Evolutionary conservation across 2,888 invertebrate species (phyloP), one percentile per base, ranked within the genome.

Genomic region (Tinea semifulvella): DNA sequence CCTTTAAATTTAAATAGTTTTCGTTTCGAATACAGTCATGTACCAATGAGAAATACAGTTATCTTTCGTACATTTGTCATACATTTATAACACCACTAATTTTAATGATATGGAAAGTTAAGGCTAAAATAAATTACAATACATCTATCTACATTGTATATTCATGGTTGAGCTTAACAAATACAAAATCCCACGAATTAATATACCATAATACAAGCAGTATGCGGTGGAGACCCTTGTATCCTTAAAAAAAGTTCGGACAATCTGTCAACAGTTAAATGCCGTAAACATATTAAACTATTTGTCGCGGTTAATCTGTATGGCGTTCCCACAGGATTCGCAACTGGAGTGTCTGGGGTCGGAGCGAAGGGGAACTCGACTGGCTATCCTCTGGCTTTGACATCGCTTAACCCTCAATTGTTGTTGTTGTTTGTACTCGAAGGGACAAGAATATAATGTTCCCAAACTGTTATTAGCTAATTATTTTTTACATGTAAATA

Each of bases 241-340:
- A 7, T 8, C 8, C 28, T 11, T 3, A 36, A 36, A 36, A 44
- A 47, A 17, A 31, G 10, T 42, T 42, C 16, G 6, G 14, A 28
- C 27, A 50, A 47, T 50, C 44, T 72, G 74, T 68, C 69, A 42
- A 28, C 61, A 64, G 66, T 69, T 67, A 68, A 76, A 72, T 66
- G 61, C 64, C 68, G 67, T 66, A 69, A 68, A 68, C 65, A 65
- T 63, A 68, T 74, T 69, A 68, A 42, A 71, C 69, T 70, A 74
- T 74, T 68, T 63, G 67, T 66, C 68, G 60, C 60, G 68, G 74
- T 63, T 65, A 70, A 74, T 75, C 73, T 75, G 75, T 76, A 73
- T 73, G 71, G 68, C 61, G 68, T 77, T 77, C 77, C 76, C 77
- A 79, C 65, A 64, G 66, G 61, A 63, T 53, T 52, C 47, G 38